A percentile compares a stretch with the other conserved stretches of the same genome.
These are phyloP conservation scores for Chironex yamaguchii DNA, from an alignment of 30 jellyfish, hydroid and myxozoan species.

Conservation along the genomic window DNA sequence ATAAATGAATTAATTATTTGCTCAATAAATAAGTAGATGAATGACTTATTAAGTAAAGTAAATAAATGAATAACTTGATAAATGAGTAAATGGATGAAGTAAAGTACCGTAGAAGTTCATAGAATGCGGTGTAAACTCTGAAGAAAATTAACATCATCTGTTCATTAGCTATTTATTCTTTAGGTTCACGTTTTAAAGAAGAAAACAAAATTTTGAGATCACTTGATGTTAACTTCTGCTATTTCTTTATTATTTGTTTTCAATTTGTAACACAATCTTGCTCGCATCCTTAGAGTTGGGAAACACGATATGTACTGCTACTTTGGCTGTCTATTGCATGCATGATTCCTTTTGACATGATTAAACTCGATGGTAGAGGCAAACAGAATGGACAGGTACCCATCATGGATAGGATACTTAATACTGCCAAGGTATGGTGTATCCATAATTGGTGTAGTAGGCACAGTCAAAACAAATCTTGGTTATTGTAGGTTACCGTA, in stretches of 20 bases:
- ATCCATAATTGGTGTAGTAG: too few relatives aligned
- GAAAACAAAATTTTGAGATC: too few relatives aligned
- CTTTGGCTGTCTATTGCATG: conserved; percentile 91
- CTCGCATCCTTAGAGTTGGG: conserved; percentile 73
- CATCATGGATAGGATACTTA: conserved; percentile 58
- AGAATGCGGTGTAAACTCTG: not conserved
- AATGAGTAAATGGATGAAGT: too few relatives aligned
- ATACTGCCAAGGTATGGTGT: conserved; percentile 81
- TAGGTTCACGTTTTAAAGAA: not conserved
- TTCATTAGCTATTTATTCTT: not conserved
- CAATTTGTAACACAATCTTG: not conserved
- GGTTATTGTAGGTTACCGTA: too few relatives aligned
- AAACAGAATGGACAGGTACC: not conserved
- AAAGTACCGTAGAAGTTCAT: not conserved
- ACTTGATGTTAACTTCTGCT: too few relatives aligned
- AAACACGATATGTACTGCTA: conserved; percentile 79
- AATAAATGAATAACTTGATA: too few relatives aligned
- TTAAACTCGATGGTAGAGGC: conserved; percentile 71
- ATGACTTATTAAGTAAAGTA: too few relatives aligned
- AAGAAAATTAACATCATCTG: not conserved
- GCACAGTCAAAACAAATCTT: too few relatives aligned
- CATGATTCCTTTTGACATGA: conserved; percentile 90
- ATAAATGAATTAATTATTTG: too few relatives aligned
- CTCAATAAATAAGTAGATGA: too few relatives aligned
- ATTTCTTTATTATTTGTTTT: not conserved